Conservation (phyloP, 2,113 vertebrate genomes). For the Actenoides lindsayi region DNA sequence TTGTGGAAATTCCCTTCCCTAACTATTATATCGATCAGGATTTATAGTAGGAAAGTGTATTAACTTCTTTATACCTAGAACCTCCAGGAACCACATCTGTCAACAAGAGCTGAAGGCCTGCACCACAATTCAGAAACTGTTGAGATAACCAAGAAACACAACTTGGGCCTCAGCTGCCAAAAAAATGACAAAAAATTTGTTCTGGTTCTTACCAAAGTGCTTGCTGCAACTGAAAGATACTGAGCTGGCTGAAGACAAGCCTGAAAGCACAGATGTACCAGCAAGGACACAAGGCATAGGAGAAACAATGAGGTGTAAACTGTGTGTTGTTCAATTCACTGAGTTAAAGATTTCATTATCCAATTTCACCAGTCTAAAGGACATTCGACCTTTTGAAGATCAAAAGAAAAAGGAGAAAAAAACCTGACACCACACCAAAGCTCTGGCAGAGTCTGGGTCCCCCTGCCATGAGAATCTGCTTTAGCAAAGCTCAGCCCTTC, state of each 20-base stretch:
- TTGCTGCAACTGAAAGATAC: not conserved
- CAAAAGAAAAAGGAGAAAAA: not conserved
- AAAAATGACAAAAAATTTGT: not conserved
- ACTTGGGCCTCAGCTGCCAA: not conserved
- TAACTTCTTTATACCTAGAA: not conserved
- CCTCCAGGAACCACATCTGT: not conserved
- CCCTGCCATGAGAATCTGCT: not conserved
- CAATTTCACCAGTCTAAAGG: not conserved
- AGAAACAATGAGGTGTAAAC: not conserved
- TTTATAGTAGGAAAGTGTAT: too few species aligned
- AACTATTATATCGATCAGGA: too few species aligned
- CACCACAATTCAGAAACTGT: not conserved
- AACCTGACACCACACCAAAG: not conserved
- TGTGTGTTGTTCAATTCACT: rapidly evolving
- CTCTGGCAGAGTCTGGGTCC: not conserved
- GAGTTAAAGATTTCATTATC: not conserved
- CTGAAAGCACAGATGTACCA: not conserved
- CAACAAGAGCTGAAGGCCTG: not conserved
- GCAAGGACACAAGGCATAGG: not conserved
- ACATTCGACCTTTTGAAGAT: not conserved
- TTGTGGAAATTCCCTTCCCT: too few species aligned
- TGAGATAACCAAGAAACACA: not conserved
- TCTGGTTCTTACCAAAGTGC: not conserved
- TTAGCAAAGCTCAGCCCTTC: not conserved
- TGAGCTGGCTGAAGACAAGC: not conserved